Conservation (phyloP, 1,140 invertebrate species). For the Callitettix versicolor region DNA sequence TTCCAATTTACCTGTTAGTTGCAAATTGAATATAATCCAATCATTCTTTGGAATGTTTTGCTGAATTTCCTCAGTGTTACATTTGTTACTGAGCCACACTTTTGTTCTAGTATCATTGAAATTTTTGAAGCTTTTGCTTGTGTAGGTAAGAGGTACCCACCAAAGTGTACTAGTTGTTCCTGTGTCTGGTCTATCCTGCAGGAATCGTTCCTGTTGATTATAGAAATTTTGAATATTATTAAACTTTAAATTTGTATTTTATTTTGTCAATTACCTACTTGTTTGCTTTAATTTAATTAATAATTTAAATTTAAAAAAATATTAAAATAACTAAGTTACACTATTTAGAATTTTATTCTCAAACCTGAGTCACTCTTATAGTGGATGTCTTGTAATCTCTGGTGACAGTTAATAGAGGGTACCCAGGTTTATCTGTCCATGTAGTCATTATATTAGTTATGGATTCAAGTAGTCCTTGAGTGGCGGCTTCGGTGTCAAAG, state of each 20-base stretch:
- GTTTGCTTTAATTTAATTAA: not conserved
- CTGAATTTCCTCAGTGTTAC: slow-evolving; percentile 23
- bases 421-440: slow-evolving; percentile 45
- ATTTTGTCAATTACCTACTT: not conserved
- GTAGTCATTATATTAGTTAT: slow-evolving; percentile 26
- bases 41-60: slow-evolving; percentile 30
- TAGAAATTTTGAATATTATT: slow-evolving; percentile 9
- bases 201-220: slow-evolving; percentile 4
- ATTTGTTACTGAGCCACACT: slow-evolving; percentile 25
- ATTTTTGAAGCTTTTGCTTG: slow-evolving; percentile 31
- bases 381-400: slow-evolving; percentile 31
- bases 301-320: not conserved
- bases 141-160: slow-evolving; percentile 46
- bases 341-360: not conserved
- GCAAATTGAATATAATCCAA: slow-evolving; percentile 60
- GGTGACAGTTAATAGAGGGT: slow-evolving; percentile 39
- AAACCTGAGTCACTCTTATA: slow-evolving; percentile 41
- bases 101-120: slow-evolving; percentile 31
- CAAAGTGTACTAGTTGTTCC: slow-evolving; percentile 31
- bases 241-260: not conserved
- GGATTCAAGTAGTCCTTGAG: slow-evolving; percentile 32
- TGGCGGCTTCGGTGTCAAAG: slow-evolving; percentile 13
- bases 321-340: not conserved
- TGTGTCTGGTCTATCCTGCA: slow-evolving; percentile 17
- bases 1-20: slow-evolving; percentile 47